phyloP scores from a whole-genome alignment of 2,888 invertebrate species.

The Eristalis arbustorum region DNA sequence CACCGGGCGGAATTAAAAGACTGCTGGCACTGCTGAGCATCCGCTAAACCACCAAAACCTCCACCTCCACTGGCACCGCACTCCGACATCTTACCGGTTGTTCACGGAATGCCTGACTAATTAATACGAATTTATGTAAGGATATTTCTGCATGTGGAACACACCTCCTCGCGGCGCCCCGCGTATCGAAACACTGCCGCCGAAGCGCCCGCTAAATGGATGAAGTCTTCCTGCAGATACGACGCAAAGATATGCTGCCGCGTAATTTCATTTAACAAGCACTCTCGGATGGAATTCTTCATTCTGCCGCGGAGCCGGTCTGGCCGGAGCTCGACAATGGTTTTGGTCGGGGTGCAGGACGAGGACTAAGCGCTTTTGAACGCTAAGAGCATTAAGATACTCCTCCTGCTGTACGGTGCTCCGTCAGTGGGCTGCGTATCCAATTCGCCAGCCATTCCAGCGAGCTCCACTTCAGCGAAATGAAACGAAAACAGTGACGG shows the following conservation, averaged over 20 bases:
- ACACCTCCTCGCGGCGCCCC: not conserved
- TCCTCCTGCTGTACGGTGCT: conserved; percentile 21
- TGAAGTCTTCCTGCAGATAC: conserved; percentile 20
- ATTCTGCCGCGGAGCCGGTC: not conserved
- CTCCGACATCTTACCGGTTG: not conserved
- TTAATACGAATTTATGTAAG: conserved; percentile 56
- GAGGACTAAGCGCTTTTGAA: conserved; percentile 39
- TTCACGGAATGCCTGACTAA: conserved; percentile 40
- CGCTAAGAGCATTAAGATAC: conserved; percentile 60
- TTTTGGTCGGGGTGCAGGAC: not conserved
- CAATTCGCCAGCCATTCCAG: too few species aligned
- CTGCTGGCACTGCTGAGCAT: conserved; percentile 4
- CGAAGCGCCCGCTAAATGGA: conserved; percentile 9
- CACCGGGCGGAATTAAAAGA: conserved; percentile 42
- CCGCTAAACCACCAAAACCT: conserved; percentile 1
- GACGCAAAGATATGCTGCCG: conserved; percentile 39
- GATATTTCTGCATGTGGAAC: conserved; percentile 16
- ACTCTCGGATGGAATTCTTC: conserved; percentile 32
- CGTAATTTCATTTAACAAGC: conserved; percentile 63
- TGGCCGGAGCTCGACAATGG: not conserved
- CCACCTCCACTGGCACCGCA: not conserved
- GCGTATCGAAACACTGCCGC: not conserved
- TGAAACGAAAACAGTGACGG: conserved; percentile 18
- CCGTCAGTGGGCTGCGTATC: not conserved
- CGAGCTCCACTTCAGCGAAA: not conserved